Base-by-base conservation (phyloP, 2,797 vertebrate genomes). In the Sylvilagus floridanus region DNA sequence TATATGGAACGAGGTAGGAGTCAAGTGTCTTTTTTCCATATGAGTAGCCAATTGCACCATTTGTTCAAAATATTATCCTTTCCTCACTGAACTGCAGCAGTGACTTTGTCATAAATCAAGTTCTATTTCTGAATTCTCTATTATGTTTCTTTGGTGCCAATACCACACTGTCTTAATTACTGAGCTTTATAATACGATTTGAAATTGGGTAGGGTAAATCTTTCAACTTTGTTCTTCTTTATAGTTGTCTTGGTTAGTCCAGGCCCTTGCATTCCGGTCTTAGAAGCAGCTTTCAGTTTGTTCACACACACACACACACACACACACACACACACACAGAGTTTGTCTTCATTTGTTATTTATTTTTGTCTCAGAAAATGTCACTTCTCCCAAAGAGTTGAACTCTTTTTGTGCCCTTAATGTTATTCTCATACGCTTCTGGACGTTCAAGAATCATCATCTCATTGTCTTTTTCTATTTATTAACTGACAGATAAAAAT, bases 51-150 rank as follows among this genome's bases (percentile, higher is more conserved):
- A 82, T 96, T 90, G 82, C 52, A 94, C 90, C 72, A 90, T 95
- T 95, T 91, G 85, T 93, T 97, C 87, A 93, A 96, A 95, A 96
- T 96, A 85, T 94, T 90, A 93, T 90, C 75, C 93, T 88, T 95
- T 96, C 88, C 62, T 89, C 28, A 47, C 94, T 93, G 57, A 91
- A 94, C 73, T 94, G 47, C 76, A 93, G 37, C 78, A 92, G 21
- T 22, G 81, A 78, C 68, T 97, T 95, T 93, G 93, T 76, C 73
- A 19, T 96, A 94, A 95, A 93, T 95, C 91, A 94, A 84, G 87
- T 94, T 96, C 87, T 96, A 94, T 95, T 96, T 97, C 93, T 97
- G 89, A 91, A 95, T 91, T 95, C 86, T 94, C 89, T 95, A 81
- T 94, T 96, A 76, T 89, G 63, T 81, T 97, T 68, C 62, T 87